phyloP scores from a whole-genome alignment of 2,113 vertebrate genomes.

The Cervus canadensis region DNA sequence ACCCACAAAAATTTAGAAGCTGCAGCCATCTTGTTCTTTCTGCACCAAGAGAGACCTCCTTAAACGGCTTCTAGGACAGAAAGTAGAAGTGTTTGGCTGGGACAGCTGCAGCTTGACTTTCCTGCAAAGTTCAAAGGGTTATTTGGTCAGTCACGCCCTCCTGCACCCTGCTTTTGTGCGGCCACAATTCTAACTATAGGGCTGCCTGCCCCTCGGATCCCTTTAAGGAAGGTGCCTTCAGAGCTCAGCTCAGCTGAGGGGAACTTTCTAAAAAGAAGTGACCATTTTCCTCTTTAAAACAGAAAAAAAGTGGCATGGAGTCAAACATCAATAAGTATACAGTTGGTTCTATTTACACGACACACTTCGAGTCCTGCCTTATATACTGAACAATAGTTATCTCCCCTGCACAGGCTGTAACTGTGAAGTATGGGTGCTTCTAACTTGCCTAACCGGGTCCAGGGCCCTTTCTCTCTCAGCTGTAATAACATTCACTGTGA shows the following conservation, averaged over 20 bases:
- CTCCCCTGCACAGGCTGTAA: background rate
- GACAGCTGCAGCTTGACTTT: slow-evolving; percentile 58
- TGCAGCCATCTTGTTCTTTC: slow-evolving; percentile 58
- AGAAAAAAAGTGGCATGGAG: background rate
- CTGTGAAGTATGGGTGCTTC: background rate
- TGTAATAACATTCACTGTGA: slow-evolving; percentile 43
- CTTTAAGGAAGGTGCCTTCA: slow-evolving; percentile 26
- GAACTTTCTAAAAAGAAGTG: background rate
- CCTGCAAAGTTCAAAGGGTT: slow-evolving; percentile 74
- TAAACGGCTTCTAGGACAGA: slow-evolving; percentile 64
- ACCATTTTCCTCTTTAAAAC: background rate
- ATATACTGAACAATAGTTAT: background rate
- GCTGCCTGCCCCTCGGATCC: slow-evolving; percentile 42
- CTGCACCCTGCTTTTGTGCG: slow-evolving; percentile 48
- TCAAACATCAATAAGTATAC: background rate
- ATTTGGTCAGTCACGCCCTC: slow-evolving; percentile 43
- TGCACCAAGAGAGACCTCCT: slow-evolving; percentile 4
- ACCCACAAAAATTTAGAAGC: slow-evolving; percentile 20
- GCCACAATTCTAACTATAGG: background rate
- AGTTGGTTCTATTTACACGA: accelerated
- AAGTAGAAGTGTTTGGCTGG: slow-evolving; percentile 62
- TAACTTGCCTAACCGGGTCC: background rate
- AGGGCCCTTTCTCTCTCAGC: slow-evolving; percentile 22
- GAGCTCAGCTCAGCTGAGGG: background rate
- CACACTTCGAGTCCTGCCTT: background rate